Base-by-base conservation (phyloP, 2,888 invertebrate species). In the Xylophagus ater region DNA sequence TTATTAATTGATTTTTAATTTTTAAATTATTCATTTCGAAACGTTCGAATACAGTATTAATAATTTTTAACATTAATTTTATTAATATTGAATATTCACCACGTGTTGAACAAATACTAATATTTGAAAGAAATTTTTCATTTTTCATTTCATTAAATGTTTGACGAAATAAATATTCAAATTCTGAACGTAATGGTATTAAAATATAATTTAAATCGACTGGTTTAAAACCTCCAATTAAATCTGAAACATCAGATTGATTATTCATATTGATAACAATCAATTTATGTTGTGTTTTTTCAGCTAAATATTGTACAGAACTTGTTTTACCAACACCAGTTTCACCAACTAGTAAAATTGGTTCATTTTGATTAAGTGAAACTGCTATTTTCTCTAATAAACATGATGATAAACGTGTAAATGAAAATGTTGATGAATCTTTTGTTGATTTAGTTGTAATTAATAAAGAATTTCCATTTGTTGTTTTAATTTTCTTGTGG, bases 301-400 rank as follows among this genome's bases (percentile, higher is more conserved):
- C 73, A 0, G 96, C 88, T 38, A 97, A 68, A 62, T 86, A 90
- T 59, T 97, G 97, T 2, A 98, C 78, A 1, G 87, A 79, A 1
- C 92, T 88, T 0, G 98, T 99, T 69, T 98, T 98, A 1, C 98
- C 98, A 0, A 93, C 94, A 32, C 98, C 98, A 0, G 98, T 98
- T 68, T 98, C 98, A 19, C 98, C 98, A 0, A 97, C 94, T 5
- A 98, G 68, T 4, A 98, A 67, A 2, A 96, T 86, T 0, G 97
- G 90, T 58, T 98, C 97, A 34, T 77, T 76, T 34, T 82, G 74
- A 1, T 68, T 69, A 0, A 96, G 77, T 55, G 89, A 87, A 44
- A 84, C 83, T 14, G 88, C 80, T 35, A 98, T 79, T 17, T 83
- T 74, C 66, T 99, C 98, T 26, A 98, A 64, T 32, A 93, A 69